phyloP scores from a whole-genome alignment of 2,797 vertebrate species.

The Ctenopoma multispine region DNA sequence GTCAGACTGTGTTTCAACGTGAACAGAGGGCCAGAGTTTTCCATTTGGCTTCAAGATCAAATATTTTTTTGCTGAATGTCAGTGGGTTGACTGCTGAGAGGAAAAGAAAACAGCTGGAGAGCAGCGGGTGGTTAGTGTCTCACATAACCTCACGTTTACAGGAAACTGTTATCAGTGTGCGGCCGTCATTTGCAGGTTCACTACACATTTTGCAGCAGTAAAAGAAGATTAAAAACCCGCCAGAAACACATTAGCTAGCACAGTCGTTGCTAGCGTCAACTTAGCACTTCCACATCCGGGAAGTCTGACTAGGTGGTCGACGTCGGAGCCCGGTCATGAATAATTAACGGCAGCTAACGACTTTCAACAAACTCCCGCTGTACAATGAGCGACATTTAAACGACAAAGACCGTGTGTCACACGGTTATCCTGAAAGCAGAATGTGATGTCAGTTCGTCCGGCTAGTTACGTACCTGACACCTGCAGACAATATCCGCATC shows the following conservation, averaged over 20 bases:
- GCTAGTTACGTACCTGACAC: constrained; percentile 81
- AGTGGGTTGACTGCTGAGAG: not conserved
- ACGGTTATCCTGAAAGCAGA: fast-evolving
- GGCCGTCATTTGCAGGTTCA: constrained; percentile 5
- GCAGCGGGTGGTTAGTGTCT: not conserved
- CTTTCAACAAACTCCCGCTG: not conserved
- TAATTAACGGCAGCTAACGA: constrained; percentile 17
- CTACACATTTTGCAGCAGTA: not conserved
- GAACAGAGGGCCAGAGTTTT: not conserved
- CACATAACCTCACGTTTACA: constrained; percentile 8
- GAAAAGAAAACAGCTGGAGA: constrained; percentile 4
- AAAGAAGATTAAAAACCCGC: not conserved
- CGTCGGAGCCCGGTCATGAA: constrained; percentile 41
- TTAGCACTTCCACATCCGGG: constrained; percentile 66
- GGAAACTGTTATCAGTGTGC: not conserved
- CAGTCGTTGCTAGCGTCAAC: not conserved
- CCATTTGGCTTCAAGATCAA: not conserved
- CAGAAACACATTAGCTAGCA: not conserved
- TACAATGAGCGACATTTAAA: not conserved
- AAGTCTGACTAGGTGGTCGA: constrained; percentile 54
- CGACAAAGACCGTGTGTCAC: fast-evolving
- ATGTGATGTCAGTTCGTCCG: fast-evolving
- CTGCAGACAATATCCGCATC: constrained; percentile 89
- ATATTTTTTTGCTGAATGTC: not conserved
- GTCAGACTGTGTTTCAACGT: not conserved